Conservation (phyloP, 1,140 invertebrate species). For the Drosophila pruinosa region DNA sequence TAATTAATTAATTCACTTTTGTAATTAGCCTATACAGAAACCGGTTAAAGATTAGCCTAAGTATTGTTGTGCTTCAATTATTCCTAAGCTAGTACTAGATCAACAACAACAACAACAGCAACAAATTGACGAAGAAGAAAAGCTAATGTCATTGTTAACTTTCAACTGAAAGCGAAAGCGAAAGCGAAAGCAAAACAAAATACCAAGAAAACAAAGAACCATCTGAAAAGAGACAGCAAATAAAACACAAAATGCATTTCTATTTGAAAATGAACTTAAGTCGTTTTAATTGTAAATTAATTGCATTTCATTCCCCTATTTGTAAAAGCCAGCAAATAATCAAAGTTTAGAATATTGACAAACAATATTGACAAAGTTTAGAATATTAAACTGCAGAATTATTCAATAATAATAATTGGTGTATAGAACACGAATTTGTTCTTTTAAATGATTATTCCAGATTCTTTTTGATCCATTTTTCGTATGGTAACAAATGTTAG, state of each 20-base stretch:
- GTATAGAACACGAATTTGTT: too few species aligned
- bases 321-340: too few species aligned
- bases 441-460: too few species aligned
- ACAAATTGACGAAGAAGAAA: not conserved
- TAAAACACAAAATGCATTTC: slow-evolving; percentile 39
- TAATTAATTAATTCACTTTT: slow-evolving; percentile 1
- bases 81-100: slow-evolving; percentile 19
- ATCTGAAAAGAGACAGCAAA: slow-evolving; percentile 12
- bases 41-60: slow-evolving; percentile 67
- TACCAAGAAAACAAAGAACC: not conserved
- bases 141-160: slow-evolving; percentile 33
- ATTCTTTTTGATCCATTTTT: too few species aligned
- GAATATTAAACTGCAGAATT: too few species aligned
- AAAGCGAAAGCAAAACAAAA: too few species aligned
- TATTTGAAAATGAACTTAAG: slow-evolving; percentile 16
- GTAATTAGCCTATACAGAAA: slow-evolving; percentile 54
- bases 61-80: slow-evolving; percentile 69
- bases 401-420: too few species aligned
- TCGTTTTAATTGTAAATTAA: not conserved
- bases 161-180: slow-evolving; percentile 8
- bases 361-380: too few species aligned
- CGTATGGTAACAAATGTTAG: too few species aligned
- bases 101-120: slow-evolving; percentile 12
- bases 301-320: too few species aligned
- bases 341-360: too few species aligned